These are phyloP conservation scores for Potorous gilbertii DNA, from an alignment of 2,797 vertebrate species.

Conservation along the genomic window DNA sequence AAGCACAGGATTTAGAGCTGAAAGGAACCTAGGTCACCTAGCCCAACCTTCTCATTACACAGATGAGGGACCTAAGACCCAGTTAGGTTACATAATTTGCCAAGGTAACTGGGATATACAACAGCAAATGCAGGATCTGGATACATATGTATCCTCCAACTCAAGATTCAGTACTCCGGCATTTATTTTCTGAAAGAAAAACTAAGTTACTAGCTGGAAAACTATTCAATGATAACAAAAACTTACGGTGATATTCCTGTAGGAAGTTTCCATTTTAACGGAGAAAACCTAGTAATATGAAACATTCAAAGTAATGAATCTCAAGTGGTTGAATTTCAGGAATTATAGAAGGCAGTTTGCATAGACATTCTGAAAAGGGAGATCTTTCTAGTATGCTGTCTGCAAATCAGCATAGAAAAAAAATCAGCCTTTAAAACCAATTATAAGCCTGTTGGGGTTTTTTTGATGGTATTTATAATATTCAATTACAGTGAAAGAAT, in stretches of 20 bases:
- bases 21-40: background rate
- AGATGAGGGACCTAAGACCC: background rate
- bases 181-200: background rate
- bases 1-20: background rate
- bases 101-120: background rate
- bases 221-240: background rate
- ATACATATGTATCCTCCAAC: background rate
- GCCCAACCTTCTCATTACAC: background rate
- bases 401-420: background rate
- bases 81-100: background rate
- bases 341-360: background rate
- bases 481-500: background rate
- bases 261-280: background rate
- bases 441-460: background rate
- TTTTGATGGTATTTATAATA: background rate
- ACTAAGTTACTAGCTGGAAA: background rate
- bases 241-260: background rate
- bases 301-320: background rate
- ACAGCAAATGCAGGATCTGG: background rate
- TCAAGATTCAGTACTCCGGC: background rate
- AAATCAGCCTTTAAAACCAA: background rate
- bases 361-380: background rate
- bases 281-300: background rate
- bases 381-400: background rate
- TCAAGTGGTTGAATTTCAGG: background rate